These are phyloP conservation scores for Ectropis grisescens DNA, from an alignment of 1,140 invertebrate species.

Conservation along the genomic window DNA sequence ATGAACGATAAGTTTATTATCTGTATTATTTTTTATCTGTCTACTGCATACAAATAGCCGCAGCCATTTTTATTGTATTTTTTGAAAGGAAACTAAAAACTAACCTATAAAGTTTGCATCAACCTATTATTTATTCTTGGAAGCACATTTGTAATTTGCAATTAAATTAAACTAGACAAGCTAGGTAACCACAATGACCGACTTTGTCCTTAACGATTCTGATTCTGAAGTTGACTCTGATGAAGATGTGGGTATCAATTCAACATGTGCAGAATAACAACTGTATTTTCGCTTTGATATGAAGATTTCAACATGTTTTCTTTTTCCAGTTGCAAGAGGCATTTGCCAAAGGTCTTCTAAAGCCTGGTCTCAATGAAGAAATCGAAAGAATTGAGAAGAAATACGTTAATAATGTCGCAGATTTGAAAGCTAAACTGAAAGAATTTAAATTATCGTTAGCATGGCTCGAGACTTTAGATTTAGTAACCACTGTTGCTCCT, in stretches of 20 bases:
- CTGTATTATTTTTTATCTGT: too few species aligned
- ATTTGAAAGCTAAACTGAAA: constrained; percentile 79
- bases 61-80: too few species aligned
- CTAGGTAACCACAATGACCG: constrained; percentile 43
- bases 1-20: too few species aligned
- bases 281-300: background rate
- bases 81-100: too few species aligned
- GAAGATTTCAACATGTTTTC: too few species aligned
- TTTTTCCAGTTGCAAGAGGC: constrained; percentile 83
- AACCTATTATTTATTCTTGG: too few species aligned
- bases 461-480: constrained; percentile 90
- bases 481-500: constrained; percentile 81
- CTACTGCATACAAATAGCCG: too few species aligned
- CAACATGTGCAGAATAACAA: background rate
- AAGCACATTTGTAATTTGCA: too few species aligned
- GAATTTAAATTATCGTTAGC: constrained; percentile 80
- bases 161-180: too few species aligned
- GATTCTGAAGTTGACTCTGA: constrained; percentile 59
- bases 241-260: constrained; percentile 41
- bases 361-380: constrained; percentile 85
- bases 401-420: constrained; percentile 78
- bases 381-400: constrained; percentile 72
- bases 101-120: too few species aligned
- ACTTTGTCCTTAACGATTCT: constrained; percentile 54
- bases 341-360: constrained; percentile 83